phyloP scores from a whole-genome alignment of 2,888 invertebrate genomes.

The Dolichopus griseipennis region DNA sequence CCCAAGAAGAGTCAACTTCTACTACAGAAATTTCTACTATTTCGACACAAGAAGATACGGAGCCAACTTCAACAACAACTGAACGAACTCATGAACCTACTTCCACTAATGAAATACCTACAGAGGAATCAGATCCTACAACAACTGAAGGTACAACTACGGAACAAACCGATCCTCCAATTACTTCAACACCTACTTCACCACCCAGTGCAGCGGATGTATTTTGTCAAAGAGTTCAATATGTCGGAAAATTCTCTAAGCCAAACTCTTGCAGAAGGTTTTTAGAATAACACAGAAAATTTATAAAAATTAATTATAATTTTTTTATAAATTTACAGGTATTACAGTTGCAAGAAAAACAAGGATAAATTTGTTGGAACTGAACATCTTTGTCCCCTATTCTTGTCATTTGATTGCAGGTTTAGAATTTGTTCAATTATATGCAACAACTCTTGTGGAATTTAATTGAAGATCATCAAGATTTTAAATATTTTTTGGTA shows the following conservation, averaged over 20 bases:
- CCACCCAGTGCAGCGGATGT: neutral
- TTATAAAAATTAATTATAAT: neutral
- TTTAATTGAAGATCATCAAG: no score
- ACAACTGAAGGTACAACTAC: neutral
- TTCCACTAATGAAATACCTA: neutral
- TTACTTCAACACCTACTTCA: neutral
- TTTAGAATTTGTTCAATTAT: neutral
- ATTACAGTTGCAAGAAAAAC: neutral
- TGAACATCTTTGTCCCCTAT: neutral
- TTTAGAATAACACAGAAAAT: neutral
- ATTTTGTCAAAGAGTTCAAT: neutral
- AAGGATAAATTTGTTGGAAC: neutral
- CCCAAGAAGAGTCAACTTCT: neutral
- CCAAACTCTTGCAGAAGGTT: constrained; percentile 1
- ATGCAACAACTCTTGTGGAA: neutral
- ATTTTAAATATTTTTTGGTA: no score
- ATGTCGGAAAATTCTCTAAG: neutral
- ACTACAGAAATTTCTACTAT: neutral
- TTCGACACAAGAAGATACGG: neutral
- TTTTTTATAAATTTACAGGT: neutral
- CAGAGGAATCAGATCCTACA: neutral
- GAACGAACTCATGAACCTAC: neutral
- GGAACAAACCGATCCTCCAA: neutral
- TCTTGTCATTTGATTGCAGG: neutral
- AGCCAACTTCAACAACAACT: neutral